These are phyloP conservation scores for Noctua pronuba DNA, from an alignment of 2,888 invertebrate species.

Conservation along the genomic window DNA sequence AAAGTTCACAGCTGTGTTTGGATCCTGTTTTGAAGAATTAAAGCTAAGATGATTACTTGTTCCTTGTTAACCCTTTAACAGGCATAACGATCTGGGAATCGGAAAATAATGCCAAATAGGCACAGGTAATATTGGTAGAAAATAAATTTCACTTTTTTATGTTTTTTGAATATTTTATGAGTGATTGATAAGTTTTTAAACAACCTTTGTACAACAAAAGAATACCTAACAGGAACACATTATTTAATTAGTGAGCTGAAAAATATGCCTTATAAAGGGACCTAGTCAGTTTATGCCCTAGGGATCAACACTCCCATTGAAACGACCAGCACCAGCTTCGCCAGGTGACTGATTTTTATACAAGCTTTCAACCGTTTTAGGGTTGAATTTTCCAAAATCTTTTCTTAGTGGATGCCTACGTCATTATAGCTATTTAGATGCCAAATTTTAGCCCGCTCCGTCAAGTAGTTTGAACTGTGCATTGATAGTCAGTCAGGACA, in stretches of 20 bases:
- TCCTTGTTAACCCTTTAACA: no score
- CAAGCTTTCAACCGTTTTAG: neutral
- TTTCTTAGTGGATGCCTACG: neutral
- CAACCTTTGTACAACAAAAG: no score
- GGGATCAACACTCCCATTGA: neutral
- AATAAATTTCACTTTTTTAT: no score
- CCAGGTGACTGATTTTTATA: neutral
- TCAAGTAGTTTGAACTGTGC: neutral
- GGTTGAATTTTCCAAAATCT: neutral
- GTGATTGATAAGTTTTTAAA: no score
- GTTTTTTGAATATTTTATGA: no score
- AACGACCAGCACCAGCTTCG: neutral
- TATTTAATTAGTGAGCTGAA: no score
- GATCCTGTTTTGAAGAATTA: neutral
- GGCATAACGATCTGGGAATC: no score
- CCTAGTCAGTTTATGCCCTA: neutral
- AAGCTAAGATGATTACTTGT: neutral
- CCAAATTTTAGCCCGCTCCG: neutral
- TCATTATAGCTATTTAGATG: neutral
- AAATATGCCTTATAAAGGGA: no score
- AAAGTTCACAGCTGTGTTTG: constrained; percentile 9
- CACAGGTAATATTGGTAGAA: no score
- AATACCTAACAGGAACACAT: no score
- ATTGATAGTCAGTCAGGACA: neutral
- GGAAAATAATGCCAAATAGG: no score